phyloP scores from a whole-genome alignment of 2,888 invertebrate species.

The Camponotus fellah region DNA sequence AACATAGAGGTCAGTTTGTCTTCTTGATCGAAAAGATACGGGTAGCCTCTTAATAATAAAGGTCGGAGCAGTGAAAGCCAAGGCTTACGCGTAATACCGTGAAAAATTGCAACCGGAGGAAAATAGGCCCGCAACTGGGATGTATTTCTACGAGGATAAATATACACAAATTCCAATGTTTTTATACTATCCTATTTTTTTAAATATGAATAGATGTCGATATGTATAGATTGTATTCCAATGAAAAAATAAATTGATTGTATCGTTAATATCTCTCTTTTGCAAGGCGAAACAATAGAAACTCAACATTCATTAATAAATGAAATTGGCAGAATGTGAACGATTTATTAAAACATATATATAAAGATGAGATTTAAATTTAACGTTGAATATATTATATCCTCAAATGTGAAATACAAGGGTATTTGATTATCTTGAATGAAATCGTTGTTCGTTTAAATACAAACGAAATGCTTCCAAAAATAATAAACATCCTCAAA shows the following conservation, averaged over 20 bases:
- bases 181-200: neutral
- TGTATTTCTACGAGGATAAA: constrained; percentile 6
- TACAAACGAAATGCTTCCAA: neutral
- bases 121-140: neutral
- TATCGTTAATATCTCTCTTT: constrained; percentile 4
- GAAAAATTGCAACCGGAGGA: constrained; percentile 18
- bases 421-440: neutral
- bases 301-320: constrained; percentile 4
- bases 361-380: constrained; percentile 8
- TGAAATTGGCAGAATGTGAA: neutral
- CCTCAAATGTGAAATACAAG: neutral
- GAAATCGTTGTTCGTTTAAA: neutral
- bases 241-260: neutral
- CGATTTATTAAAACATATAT: neutral
- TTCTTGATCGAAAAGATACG: constrained; percentile 60
- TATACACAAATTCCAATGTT: neutral
- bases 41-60: constrained; percentile 44
- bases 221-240: neutral
- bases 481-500: neutral
- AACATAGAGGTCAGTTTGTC: constrained; percentile 52
- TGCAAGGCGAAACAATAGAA: neutral
- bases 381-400: constrained; percentile 2
- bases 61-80: neutral
- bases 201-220: neutral
- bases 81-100: constrained; percentile 26